phyloP scores from a whole-genome alignment of 2,888 invertebrate genomes.

The Doris montereyensis region DNA sequence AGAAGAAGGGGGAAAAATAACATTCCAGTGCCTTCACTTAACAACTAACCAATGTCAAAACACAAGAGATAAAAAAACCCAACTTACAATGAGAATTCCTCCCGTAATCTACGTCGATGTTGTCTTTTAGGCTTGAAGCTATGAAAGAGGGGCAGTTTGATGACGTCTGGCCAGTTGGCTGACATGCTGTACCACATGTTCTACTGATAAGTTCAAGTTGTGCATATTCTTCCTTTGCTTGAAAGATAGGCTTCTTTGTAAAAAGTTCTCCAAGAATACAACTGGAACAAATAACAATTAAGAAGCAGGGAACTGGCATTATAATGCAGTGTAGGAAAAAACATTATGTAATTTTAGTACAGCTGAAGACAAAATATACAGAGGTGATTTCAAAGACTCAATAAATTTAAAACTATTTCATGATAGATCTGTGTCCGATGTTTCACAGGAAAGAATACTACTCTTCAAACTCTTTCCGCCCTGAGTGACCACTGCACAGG shows the following conservation, averaged over 20 bases:
- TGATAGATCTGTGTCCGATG: too few species aligned
- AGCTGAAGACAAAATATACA: too few species aligned
- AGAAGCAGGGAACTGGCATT: neutral
- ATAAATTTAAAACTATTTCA: too few species aligned
- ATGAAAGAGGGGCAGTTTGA: slow-evolving; percentile 92
- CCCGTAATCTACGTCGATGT: slow-evolving; percentile 89
- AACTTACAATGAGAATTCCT: slow-evolving; percentile 87
- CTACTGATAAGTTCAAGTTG: slow-evolving; percentile 95
- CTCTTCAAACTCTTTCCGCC: too few species aligned
- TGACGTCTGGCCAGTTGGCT: slow-evolving; percentile 96
- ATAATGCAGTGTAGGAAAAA: neutral
- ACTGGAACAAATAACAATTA: slow-evolving; percentile 63
- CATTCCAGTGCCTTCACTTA: too few species aligned
- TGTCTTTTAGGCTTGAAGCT: slow-evolving; percentile 92
- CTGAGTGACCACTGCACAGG: too few species aligned
- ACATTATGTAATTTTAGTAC: neutral
- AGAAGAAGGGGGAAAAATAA: too few species aligned
- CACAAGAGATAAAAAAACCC: too few species aligned
- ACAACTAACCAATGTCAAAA: too few species aligned
- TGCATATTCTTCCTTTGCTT: slow-evolving; percentile 92
- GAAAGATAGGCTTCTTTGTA: slow-evolving; percentile 94
- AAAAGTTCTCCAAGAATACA: slow-evolving; percentile 99
- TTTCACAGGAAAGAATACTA: too few species aligned
- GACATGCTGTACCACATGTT: slow-evolving; percentile 95
- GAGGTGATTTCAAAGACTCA: too few species aligned